Evolutionary conservation across 2,888 invertebrate genomes (phyloP), one percentile per base, ranked within the genome.

Genomic region (Leuctra nigra): DNA sequence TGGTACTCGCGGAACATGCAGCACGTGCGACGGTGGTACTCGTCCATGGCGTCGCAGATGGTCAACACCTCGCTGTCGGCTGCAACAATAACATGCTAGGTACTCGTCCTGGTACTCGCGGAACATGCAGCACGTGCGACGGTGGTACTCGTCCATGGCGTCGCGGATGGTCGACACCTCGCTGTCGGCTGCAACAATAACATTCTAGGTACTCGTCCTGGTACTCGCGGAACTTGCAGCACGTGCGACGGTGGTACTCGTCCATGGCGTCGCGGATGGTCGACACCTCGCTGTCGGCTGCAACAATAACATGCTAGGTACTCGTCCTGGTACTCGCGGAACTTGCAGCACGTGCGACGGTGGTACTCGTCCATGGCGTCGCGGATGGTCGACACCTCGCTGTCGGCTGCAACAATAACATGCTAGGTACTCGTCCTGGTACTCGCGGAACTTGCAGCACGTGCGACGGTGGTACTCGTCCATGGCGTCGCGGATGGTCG

Each of bases 401-500:
- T 71, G 54, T 71, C 69, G 64, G 70, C 73, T 78, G 61, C 18
- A 60, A 59, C n/a, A n/a, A n/a, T n/a, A n/a, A n/a, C n/a, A n/a
- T n/a, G n/a, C n/a, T n/a, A 69, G 66, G 63, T 83, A 80, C 1
- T 72, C 73, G 60, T 75, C 71, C 48, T 76, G 72, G 59, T 75
- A 78, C 0, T 81, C 80, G 1, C 79, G 75, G 65, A 86, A 84
- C 55, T 77, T 74, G 53, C 86, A 72, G 67, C 86, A 86, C 1
- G 81, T 80, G 62, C 76, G 78, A 2, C 77, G 72, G 61, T 81
- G 78, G 63, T 81, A 80, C 62, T 81, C 82, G 44, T 76, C 72
- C 57, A 83, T 74, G 0, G 79, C 82, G 41, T 70, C 72, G 24
- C 77, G 69, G 63, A 84, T 82, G 16, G 73, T 69, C 59, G 71